Base-by-base conservation (phyloP, 2,888 invertebrate species). In the Malthinus flaveolus region DNA sequence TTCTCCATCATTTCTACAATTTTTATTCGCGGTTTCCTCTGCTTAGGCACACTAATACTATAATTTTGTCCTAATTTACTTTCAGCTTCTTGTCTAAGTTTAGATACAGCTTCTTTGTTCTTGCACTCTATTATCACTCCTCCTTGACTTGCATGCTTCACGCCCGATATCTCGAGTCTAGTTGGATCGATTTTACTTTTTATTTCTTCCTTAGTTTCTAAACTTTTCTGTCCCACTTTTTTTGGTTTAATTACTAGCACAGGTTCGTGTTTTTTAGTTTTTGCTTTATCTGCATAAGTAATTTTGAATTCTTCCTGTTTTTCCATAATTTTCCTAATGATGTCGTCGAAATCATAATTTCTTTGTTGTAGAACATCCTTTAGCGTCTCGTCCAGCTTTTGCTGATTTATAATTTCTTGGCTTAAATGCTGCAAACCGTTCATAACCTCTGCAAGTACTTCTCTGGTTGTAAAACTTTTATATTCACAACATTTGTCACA, bases 201-300 rank as follows among this genome's bases (percentile, higher is more conserved):
- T 7, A 45, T 23, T 23, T 45, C 31, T 7, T 23, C 8, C 10
- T 31, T 45, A 10, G 45, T 45, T 9, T 45, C 45, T 7, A 9
- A 3, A 31, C 45, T 45, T n/a, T 6, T 45, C n/a, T 45, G 45
- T 23, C 31, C 31, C 31, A 9, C 9, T 4, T 23, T 31, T 12
- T 45, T 45, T 2, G 45, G 45, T 31, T 45, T 15, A 9, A 45
- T 45, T 9, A 45, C 2, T 5, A 31, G 2, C 7, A 45, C 45
- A 31, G 45, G 45, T 8, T 45, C 45, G 8, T 15, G 45, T 45
- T 45, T 45, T n/a, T 45, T 45, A 9, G 31, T 7, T 45, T 45
- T 45, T n/a, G 31, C 7, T 45, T 45, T 45, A 11, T 45, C 32
- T 6, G 45, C 45, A 45, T 45, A 45, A 7, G 6, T 33, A 6